Percentiles rank a stretch among this genome's conserved stretches.
Evolutionary conservation across 1,140 invertebrate genomes (phyloP).

Genomic region (Pemphigus obesinymphae): DNA sequence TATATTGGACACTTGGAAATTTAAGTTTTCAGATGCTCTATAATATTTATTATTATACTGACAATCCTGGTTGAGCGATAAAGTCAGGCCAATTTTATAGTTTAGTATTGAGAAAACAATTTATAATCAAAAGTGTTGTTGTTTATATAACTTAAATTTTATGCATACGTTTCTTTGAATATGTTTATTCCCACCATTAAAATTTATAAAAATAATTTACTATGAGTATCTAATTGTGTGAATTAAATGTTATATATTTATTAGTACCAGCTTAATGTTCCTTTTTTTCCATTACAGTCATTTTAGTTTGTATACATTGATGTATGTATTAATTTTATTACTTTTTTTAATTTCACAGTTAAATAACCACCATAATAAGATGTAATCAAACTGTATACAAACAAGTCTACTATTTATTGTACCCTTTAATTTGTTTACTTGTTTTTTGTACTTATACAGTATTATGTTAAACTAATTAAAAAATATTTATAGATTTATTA

Average conservation of each 20-base stretch:
- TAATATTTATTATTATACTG: background rate
- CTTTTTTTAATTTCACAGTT: background rate
- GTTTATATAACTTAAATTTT: slow-evolving; percentile 6
- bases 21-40: background rate
- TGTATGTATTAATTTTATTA: background rate
- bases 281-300: slow-evolving; percentile 9
- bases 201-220: background rate
- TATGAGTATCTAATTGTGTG: background rate
- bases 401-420: too few relatives aligned
- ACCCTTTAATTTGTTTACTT: too few relatives aligned
- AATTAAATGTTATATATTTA: background rate
- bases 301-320: background rate
- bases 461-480: too few relatives aligned
- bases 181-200: background rate
- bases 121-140: slow-evolving; percentile 2
- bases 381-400: background rate
- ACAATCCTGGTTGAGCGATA: slow-evolving; percentile 18
- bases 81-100: slow-evolving; percentile 4
- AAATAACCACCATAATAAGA: background rate
- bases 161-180: background rate
- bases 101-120: background rate
- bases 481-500: background rate
- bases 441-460: too few relatives aligned
- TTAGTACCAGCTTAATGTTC: slow-evolving; percentile 32
- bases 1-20: background rate